These are phyloP conservation scores for Cyprinodon tularosa DNA, from an alignment of 2,113 vertebrate species.

Conservation along the genomic window DNA sequence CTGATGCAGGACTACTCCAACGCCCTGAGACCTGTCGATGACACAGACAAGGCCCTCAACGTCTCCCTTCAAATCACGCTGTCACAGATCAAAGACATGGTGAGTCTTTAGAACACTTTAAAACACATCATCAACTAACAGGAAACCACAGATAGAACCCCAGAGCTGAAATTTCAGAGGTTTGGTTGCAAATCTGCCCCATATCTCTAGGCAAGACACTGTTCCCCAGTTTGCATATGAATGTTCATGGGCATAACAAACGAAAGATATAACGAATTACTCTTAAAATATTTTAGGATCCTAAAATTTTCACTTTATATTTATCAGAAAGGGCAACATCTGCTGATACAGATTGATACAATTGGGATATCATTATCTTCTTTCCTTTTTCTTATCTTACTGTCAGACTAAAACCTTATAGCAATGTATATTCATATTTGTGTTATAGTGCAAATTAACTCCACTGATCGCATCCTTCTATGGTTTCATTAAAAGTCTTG, in stretches of 20 bases:
- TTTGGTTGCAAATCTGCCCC: background rate
- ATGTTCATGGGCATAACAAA: background rate
- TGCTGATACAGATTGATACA: background rate
- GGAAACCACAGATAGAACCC: background rate
- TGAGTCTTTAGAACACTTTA: conserved; percentile 67
- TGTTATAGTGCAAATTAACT: background rate
- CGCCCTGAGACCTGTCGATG: conserved; percentile 92
- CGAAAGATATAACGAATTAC: background rate
- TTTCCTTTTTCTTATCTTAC: too few relatives aligned
- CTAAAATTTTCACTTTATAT: background rate
- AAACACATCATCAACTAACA: background rate
- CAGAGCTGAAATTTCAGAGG: background rate
- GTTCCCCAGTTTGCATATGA: background rate
- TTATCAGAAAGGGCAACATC: background rate
- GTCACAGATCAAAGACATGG: conserved; percentile 99
- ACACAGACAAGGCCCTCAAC: conserved; percentile 93
- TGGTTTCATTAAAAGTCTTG: background rate
- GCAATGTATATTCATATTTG: background rate
- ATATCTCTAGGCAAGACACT: background rate
- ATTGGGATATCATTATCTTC: too few relatives aligned
- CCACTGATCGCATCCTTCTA: background rate
- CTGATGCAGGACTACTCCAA: conserved; percentile 93
- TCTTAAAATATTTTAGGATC: background rate
- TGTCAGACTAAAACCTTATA: background rate
- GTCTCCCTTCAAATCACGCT: conserved; percentile 96